Base-by-base conservation (phyloP, 2,113 vertebrate genomes). In the Phaethon lepturus region DNA sequence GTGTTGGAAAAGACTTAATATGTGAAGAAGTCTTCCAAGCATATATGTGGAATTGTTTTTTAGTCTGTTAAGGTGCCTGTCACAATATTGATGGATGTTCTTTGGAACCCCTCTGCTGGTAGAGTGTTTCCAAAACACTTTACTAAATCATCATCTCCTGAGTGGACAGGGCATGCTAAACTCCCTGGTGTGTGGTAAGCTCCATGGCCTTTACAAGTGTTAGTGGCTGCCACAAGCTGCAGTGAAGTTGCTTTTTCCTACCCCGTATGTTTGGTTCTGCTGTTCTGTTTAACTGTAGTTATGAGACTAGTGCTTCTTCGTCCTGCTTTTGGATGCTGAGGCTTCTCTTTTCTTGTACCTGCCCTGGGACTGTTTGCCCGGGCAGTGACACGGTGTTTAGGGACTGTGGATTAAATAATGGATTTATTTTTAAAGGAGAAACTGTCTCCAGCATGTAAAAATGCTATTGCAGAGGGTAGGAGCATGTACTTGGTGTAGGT, bases 111-210 rank as follows among this genome's bases (percentile, higher is more conserved):
- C 6, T 47, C 6, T 20, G 15, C 6, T 20, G 2, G 17, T 20
- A 40, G 42, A 24, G 33, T 9, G 8, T 26, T 82, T 58, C 13
- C 4, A 20, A 33, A 40, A 26, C 3, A 4, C 1, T 18, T 7
- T 3, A 4, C 9, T 17, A 20, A 38, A 16, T 3, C 1, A 1
- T 9, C 1, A 1, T 16, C 2, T 13, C 1, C 2, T 16, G 11
- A 10, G 13, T 38, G 6, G 6, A 3, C 15, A 8, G 10, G 22
- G 11, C 3, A 3, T 24, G 15, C 38, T 38, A 8, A 38, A 18
- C 24, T 26, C 8, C 11, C 4, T 22, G 33, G 26, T 11, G 5
- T 62, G 28, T 11, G 5, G 19, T 23, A 31, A 22, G 42, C 7
- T 22, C 6, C 1, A 3, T 18, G 31, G 7, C 17, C 4, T 22